phyloP scores from a whole-genome alignment of 2,888 invertebrate genomes.

The Conistra vaccinii region DNA sequence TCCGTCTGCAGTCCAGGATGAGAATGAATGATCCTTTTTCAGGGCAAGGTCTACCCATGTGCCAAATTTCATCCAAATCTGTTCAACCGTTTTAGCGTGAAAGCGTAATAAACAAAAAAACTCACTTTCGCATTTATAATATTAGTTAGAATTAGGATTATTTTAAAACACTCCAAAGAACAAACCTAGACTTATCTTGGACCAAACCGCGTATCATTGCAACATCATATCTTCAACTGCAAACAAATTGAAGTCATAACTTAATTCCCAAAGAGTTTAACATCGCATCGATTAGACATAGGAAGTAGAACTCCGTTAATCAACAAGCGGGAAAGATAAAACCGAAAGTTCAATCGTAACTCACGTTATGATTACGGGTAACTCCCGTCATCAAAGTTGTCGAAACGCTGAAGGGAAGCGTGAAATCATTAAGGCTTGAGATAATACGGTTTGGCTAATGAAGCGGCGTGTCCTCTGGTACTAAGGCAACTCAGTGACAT shows the following conservation, averaged over 20 bases:
- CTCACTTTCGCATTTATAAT: no score
- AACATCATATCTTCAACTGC: constrained; percentile 20
- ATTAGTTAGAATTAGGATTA: no score
- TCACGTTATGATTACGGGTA: constrained; percentile 81
- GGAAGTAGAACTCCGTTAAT: constrained; percentile 80
- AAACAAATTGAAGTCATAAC: constrained; percentile 48
- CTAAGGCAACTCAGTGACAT: constrained; percentile 70
- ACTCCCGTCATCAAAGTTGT: constrained; percentile 77
- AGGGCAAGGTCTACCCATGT: no score
- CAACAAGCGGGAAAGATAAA: constrained; percentile 81
- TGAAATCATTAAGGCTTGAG: constrained; percentile 85
- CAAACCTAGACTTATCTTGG: no score
- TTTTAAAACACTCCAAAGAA: no score
- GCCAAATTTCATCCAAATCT: no score
- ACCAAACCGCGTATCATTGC: constrained; percentile 16
- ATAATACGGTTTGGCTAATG: constrained; percentile 85
- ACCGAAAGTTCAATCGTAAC: constrained; percentile 84
- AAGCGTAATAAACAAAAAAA: no score
- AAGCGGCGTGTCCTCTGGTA: constrained; percentile 75
- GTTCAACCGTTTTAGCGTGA: no score
- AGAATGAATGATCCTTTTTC: no score
- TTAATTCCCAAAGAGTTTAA: constrained; percentile 78
- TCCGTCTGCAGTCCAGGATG: no score
- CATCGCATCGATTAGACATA: constrained; percentile 80
- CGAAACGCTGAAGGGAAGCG: constrained; percentile 79